Conservation (phyloP, 2,113 vertebrate species). For the Conger conger region DNA sequence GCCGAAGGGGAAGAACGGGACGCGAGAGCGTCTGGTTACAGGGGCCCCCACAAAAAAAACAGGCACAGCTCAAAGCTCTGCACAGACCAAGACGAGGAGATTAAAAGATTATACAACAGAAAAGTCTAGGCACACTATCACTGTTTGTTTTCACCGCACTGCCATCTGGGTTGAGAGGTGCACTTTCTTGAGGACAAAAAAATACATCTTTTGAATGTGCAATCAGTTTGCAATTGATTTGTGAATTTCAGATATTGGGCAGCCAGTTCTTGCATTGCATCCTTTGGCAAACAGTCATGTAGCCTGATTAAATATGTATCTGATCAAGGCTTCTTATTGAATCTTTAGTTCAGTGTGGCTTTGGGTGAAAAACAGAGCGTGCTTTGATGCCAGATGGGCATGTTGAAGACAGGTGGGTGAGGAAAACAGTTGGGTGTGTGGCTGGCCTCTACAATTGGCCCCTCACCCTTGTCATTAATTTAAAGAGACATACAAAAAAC, state of each 20-base stretch:
- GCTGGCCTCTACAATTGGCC: background rate
- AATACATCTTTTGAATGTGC: background rate
- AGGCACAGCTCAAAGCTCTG: slow-evolving; percentile 14
- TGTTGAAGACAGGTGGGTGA: background rate
- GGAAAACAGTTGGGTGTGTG: background rate
- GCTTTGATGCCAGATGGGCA: background rate
- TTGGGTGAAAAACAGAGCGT: background rate
- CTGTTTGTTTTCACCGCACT: slow-evolving; percentile 6
- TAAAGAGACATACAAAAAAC: background rate
- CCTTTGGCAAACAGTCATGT: background rate
- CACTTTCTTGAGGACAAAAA: background rate
- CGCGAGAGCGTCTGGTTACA: background rate
- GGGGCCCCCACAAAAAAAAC: background rate
- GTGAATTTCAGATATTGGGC: background rate
- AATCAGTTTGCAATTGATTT: background rate
- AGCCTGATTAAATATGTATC: slow-evolving; percentile 20
- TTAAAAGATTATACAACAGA: background rate
- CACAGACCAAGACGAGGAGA: background rate
- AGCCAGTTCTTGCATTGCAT: background rate
- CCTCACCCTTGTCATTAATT: background rate
- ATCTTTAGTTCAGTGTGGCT: background rate
- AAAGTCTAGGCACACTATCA: background rate
- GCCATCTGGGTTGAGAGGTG: background rate
- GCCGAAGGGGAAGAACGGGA: slow-evolving; percentile 21
- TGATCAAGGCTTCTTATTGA: slow-evolving; percentile 12